A percentile compares a stretch with the other conserved stretches of the same genome.
phyloP scores from a whole-genome alignment of 2,888 invertebrate genomes.

The Tanypteryx hageni region DNA sequence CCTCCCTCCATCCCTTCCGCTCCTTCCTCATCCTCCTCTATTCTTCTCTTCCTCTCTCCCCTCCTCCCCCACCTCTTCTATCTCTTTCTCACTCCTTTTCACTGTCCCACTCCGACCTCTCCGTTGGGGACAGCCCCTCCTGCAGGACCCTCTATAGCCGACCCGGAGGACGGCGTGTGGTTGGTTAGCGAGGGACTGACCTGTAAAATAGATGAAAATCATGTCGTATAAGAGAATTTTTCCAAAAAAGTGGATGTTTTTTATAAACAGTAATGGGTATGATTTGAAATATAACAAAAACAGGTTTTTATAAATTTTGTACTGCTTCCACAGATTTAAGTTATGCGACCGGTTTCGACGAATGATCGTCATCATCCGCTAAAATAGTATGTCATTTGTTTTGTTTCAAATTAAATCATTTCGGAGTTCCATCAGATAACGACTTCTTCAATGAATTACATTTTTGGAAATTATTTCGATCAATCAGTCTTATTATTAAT shows the following conservation, averaged over 20 bases:
- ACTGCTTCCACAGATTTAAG: too few species aligned
- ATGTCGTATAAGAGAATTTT: neutral
- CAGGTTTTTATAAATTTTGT: too few species aligned
- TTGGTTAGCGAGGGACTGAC: slow-evolving; percentile 52
- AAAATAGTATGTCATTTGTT: too few species aligned
- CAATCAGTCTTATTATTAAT: too few species aligned
- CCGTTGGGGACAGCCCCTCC: slow-evolving; percentile 54
- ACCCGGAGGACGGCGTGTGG: slow-evolving; percentile 47
- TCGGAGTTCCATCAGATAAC: too few species aligned
- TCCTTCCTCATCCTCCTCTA: neutral
- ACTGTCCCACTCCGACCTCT: slow-evolving; percentile 41
- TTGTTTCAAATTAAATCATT: too few species aligned
- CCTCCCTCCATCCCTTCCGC: neutral
- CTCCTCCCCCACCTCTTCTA: neutral
- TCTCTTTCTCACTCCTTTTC: neutral
- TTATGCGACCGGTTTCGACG: too few species aligned
- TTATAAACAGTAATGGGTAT: neutral
- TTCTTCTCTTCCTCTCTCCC: neutral
- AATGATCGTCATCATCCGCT: too few species aligned
- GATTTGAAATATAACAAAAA: neutral
- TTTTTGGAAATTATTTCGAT: too few species aligned
- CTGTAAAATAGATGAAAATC: slow-evolving; percentile 15
- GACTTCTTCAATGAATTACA: too few species aligned
- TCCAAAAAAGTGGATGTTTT: neutral
- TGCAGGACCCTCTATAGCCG: slow-evolving; percentile 41